Evolutionary conservation across 2,888 invertebrate genomes (phyloP).

Genomic region (Lamellibrachia columna): DNA sequence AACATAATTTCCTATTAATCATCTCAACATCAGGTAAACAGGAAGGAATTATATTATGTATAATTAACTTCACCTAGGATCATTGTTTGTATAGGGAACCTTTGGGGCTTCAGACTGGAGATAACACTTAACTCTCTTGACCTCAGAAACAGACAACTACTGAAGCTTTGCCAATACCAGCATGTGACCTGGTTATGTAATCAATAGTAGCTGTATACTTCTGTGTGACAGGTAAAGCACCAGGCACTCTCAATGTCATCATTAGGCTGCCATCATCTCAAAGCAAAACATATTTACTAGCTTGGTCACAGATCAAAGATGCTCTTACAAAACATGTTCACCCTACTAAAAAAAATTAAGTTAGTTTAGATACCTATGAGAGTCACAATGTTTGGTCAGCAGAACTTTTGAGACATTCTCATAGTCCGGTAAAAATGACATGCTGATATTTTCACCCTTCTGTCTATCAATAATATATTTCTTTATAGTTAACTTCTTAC

Average conservation of each 20-base stretch:
- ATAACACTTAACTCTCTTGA: neutral
- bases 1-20: neutral
- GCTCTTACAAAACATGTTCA: neutral
- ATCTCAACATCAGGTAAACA: neutral
- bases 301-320: neutral
- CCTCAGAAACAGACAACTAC: neutral
- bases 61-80: neutral
- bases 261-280: neutral
- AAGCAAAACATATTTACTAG: neutral
- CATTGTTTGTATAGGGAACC: neutral
- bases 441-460: neutral
- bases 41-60: no score
- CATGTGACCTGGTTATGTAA: neutral
- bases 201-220: neutral
- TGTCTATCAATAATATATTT: neutral
- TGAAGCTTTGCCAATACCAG: neutral
- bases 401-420: no score
- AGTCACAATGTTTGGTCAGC: no score
- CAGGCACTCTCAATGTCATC: neutral
- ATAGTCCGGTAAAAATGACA: no score
- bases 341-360: neutral
- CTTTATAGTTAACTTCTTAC: neutral
- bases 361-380: no score
- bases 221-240: neutral
- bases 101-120: neutral